Base-by-base conservation (phyloP, 2,797 vertebrate species). In the Gouania willdenowi region DNA sequence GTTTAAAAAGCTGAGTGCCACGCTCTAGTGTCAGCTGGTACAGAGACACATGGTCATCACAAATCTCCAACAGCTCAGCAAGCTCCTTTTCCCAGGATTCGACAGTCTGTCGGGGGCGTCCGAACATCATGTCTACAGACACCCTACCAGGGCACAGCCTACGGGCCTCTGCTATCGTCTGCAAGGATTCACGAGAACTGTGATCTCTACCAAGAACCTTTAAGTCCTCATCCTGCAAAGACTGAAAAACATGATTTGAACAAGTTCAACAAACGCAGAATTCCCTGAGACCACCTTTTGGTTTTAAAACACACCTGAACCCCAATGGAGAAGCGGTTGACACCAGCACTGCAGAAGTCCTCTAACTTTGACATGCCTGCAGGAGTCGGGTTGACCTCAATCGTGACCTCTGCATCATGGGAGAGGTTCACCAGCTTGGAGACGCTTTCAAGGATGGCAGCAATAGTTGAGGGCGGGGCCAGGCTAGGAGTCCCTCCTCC, bases 401-500 rank as follows among this genome's bases (percentile, higher is more conserved):
- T 64, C 0, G 91, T 94, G 51, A 98, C 77, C 74, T 98, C 96
- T 0, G 89, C 77, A 0, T 84, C 26, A 0, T 68, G 30, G 0
- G 83, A 75, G 26, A 97, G 72, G 23, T 40, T 37, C 1, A 58
- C 47, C 1, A 31, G 42, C 22, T 49, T 79, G 0, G 89, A 88
- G 8, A 92, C 66, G 0, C 82, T 83, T 25, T 95, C 89, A 24
- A 98, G 49, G 42, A 98, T 53, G 0, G 87, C 87, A 0, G 74
- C 84, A 0, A 98, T 49, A 1, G 92, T 92, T 12, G 34, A 43
- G 0, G 94, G 91, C 7, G 68, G 89, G 47, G 93, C 92, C 72
- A 97, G 80, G 51, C 93, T 97, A 0, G 95, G 95, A 14, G 94
- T 95, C n/a, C 95, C 95, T 2, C 94, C 94, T 0, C 94, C 94